phyloP scores from a whole-genome alignment of 2,888 invertebrate species.

The Lepidonotus clava region DNA sequence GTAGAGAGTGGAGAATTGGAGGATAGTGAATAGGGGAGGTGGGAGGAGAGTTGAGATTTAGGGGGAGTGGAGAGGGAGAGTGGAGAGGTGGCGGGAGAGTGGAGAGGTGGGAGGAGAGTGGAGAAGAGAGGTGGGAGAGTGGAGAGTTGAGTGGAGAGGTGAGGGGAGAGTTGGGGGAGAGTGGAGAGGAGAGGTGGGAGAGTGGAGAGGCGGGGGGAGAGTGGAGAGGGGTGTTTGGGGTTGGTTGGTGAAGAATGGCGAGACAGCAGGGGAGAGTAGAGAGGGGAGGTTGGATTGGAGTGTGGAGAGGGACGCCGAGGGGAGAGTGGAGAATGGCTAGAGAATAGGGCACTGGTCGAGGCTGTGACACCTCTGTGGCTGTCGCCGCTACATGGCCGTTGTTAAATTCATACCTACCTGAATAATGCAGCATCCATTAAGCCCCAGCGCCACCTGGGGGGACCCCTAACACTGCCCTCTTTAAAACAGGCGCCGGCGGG shows the following conservation, averaged over 20 bases:
- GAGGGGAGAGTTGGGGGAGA: neutral
- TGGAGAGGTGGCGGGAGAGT: no score
- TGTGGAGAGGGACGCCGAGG: neutral
- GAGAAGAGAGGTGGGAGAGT: no score
- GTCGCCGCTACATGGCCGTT: no score
- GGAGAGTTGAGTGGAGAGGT: neutral
- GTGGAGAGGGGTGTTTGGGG: neutral
- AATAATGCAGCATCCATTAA: no score
- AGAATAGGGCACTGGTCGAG: neutral
- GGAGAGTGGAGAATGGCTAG: neutral
- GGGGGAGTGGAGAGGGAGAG: neutral
- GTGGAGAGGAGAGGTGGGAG: neutral
- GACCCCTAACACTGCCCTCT: no score
- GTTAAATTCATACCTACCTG: no score
- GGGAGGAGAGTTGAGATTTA: neutral
- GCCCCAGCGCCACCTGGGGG: no score
- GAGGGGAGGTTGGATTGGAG: neutral
- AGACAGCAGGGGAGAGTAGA: neutral
- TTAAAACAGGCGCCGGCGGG: no score
- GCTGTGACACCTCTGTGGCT: no score
- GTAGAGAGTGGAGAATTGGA: neutral
- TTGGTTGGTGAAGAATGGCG: neutral
- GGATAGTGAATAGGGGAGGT: neutral
- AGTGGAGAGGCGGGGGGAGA: neutral
- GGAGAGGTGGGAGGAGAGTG: no score